Base-by-base conservation (phyloP, 2,888 invertebrate species). In the Dicyrtoma fusca region DNA sequence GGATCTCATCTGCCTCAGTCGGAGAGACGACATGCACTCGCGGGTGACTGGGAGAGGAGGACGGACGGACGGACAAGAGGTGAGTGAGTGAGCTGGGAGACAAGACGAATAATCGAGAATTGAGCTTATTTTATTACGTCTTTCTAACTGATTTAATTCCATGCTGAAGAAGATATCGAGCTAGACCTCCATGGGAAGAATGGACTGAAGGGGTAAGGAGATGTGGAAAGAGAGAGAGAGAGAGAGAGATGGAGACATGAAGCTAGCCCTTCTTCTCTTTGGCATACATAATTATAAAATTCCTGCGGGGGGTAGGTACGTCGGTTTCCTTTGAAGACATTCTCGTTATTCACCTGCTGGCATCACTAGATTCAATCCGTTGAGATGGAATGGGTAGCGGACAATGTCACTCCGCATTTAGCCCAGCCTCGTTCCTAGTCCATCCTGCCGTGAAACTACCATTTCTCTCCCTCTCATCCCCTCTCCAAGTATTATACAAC, bases 201-300 rank as follows among this genome's bases (percentile, higher is more conserved):
- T 26, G 53, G 55, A 57, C 59, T 57, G 57, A 68, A 68, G 57
- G 57, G 68, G 68, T 55, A 34, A 25, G 4, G 8, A 21, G 49
- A n/a, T n/a, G n/a, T 51, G n/a, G 14, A 21, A 5, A 21, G n/a
- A 55, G 11, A 55, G 66, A 55, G 45, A 66, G 25, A 26, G 51
- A 34, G 17, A 19, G 55, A 66, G 34, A 26, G 59, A 25, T 23
- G 21, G 61, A 61, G 61, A 42, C 59, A 59, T 53, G 34, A n/a
- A 47, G 47, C 11, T 26, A 23, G n/a, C 42, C 49, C 51, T 51
- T 62, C 19, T 62, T 57, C 57, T 25, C 17, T 51, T 61, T 73
- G 73, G 69, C 73, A 78, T 76, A 74, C 77, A 77, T 77, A 80
- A 80, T 80, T 80, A 80, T 80, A 76, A 77, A 79, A 80, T 79